Evolutionary conservation across 1,140 invertebrate genomes (phyloP).

Genomic region (Heliconius himera): DNA sequence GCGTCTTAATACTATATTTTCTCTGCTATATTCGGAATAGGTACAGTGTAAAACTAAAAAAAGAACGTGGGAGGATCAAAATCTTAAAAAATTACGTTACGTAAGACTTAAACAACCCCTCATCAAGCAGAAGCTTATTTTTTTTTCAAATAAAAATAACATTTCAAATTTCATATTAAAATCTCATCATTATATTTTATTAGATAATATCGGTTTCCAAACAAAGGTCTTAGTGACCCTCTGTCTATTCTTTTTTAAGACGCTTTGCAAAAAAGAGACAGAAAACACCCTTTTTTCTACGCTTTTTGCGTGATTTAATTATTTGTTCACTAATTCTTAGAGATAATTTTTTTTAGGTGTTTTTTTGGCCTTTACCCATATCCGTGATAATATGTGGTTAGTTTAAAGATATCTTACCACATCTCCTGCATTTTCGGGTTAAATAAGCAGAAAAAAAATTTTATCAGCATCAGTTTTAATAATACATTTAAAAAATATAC

Average conservation of each 20-base stretch:
- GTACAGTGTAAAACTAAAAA: neutral
- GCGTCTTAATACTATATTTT: too few relatives aligned
- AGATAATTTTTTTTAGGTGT: conserved; percentile 19
- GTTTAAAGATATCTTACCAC: neutral
- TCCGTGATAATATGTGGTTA: conserved; percentile 3
- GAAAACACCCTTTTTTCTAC: conserved; percentile 19
- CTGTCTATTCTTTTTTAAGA: conserved; percentile 7
- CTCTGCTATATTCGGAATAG: too few relatives aligned
- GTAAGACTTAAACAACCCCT: too few relatives aligned
- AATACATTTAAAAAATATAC: too few relatives aligned
- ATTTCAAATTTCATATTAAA: neutral
- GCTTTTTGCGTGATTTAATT: conserved; percentile 30
- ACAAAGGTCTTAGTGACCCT: conserved; percentile 22
- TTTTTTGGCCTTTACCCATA: neutral
- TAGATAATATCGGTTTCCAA: conserved; percentile 12
- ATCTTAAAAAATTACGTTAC: too few relatives aligned
- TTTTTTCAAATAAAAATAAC: neutral
- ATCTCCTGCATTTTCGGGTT: neutral
- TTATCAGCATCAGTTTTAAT: neutral
- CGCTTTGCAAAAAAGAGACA: conserved; percentile 3
- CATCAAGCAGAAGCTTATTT: too few relatives aligned
- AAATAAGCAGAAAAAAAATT: neutral
- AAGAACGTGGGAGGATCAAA: too few relatives aligned
- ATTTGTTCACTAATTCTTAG: conserved; percentile 18
- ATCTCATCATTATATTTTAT: conserved; percentile 6